Conservation (phyloP, 2,797 vertebrate species). For the Poecilia gillii region DNA sequence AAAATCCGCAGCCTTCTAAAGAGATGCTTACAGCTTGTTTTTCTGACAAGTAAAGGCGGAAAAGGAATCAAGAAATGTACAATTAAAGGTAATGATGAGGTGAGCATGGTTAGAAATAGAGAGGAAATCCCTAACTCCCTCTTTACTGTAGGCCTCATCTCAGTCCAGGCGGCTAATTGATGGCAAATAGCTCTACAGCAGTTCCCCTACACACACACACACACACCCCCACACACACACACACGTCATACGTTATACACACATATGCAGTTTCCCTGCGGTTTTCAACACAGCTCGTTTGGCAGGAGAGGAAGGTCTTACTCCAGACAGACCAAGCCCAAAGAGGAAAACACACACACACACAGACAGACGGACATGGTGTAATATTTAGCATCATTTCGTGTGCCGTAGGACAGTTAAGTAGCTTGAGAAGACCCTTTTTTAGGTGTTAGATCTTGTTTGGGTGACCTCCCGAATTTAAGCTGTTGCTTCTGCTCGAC, state of each 20-base stretch:
- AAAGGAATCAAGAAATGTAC: slow-evolving; percentile 53
- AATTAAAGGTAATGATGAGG: slow-evolving; percentile 63
- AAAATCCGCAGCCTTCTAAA: slow-evolving; percentile 38
- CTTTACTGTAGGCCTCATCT: slow-evolving; percentile 69
- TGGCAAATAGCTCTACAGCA: slow-evolving; percentile 81
- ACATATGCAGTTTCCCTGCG: slow-evolving; percentile 81
- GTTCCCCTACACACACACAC: slow-evolving; percentile 62
- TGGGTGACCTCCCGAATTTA: slow-evolving; percentile 59
- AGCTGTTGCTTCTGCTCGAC: slow-evolving; percentile 48
- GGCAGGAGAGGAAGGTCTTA: slow-evolving; percentile 80
- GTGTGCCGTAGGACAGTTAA: slow-evolving; percentile 65
- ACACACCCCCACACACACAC: slow-evolving; percentile 30
- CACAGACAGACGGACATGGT: slow-evolving; percentile 39
- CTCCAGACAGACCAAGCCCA: slow-evolving; percentile 78
- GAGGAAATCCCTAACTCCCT: slow-evolving; percentile 65
- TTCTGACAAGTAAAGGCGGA: slow-evolving; percentile 45
- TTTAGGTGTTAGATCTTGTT: slow-evolving; percentile 55
- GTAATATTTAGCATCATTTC: slow-evolving; percentile 61
- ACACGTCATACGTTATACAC: slow-evolving; percentile 72
- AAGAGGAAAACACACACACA: slow-evolving; percentile 66
- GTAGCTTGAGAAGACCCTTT: slow-evolving; percentile 54
- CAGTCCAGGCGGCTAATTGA: slow-evolving; percentile 80
- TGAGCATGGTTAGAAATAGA: slow-evolving; percentile 51
- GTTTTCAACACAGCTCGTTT: slow-evolving; percentile 81
- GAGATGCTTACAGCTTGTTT: slow-evolving; percentile 53